Percentiles rank a stretch among this genome's conserved stretches.
These are phyloP conservation scores for Riptortus pedestris DNA, from an alignment of 1,140 invertebrate species.

Conservation along the genomic window DNA sequence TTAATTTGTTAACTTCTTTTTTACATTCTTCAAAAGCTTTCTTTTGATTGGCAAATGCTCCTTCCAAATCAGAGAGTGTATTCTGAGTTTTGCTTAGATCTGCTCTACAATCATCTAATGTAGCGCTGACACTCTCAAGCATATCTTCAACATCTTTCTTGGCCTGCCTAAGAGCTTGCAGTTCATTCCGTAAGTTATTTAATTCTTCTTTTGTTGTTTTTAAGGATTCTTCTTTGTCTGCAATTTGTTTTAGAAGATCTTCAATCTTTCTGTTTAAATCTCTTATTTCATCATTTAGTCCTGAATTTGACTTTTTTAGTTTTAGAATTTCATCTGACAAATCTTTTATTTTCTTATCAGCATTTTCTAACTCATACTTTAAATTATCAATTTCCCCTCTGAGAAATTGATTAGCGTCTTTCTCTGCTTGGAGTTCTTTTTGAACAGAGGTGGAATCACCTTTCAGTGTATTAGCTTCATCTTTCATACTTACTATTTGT, in stretches of 20 bases:
- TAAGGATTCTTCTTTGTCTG: neutral
- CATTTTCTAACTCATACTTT: neutral
- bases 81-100: neutral
- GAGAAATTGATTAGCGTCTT: neutral
- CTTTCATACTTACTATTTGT: neutral
- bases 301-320: neutral
- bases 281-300: neutral
- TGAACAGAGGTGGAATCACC: neutral
- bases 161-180: neutral
- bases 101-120: neutral
- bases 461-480: neutral
- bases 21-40: neutral
- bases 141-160: neutral
- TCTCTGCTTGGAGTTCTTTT: neutral
- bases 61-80: neutral
- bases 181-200: neutral
- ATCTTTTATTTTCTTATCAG: neutral
- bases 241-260: neutral
- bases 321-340: neutral
- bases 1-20: neutral
- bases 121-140: neutral
- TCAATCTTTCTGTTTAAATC: neutral
- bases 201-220: neutral
- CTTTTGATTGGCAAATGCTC: neutral
- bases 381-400: neutral